phyloP scores from a whole-genome alignment of 2,797 vertebrate species.

The Lindbergichthys nudifrons region DNA sequence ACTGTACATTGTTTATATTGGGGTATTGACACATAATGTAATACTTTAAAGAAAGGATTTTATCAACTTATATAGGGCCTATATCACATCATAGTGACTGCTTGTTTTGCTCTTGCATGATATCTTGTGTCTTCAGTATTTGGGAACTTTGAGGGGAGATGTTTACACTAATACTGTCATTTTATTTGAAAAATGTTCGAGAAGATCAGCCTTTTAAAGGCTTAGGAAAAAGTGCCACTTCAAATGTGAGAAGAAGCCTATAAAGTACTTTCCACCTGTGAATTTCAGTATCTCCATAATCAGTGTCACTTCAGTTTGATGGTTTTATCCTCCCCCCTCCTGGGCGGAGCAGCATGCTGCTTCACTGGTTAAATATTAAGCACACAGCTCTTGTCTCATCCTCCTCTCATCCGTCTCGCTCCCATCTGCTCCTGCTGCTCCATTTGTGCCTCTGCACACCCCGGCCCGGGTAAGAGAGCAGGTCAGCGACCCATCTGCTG shows the following conservation, averaged over 20 bases:
- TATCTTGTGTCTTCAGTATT: background rate
- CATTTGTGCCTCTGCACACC: slow-evolving; percentile 67
- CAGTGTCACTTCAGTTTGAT: slow-evolving; percentile 51
- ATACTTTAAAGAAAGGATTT: background rate
- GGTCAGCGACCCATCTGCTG: slow-evolving; percentile 77
- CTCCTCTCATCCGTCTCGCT: slow-evolving; percentile 58
- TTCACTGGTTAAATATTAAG: slow-evolving; percentile 80
- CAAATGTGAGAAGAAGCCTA: background rate
- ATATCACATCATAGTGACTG: no score
- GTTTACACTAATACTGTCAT: background rate
- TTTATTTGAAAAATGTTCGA: background rate
- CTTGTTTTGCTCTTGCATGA: background rate
- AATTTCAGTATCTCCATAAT: slow-evolving; percentile 47
- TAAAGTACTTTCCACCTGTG: slow-evolving; percentile 18
- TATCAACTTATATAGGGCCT: no score
- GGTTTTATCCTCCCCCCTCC: slow-evolving; percentile 30
- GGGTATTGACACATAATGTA: background rate
- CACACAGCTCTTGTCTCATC: slow-evolving; percentile 64
- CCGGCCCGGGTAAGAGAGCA: slow-evolving; percentile 51
- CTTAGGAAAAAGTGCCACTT: background rate
- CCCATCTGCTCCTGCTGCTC: slow-evolving; percentile 75
- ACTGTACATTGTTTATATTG: background rate
- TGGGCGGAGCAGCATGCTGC: slow-evolving; percentile 51
- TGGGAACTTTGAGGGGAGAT: background rate
- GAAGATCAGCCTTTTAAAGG: background rate